Base-by-base conservation (phyloP, 2,888 invertebrate genomes). In the Seira ritae region DNA sequence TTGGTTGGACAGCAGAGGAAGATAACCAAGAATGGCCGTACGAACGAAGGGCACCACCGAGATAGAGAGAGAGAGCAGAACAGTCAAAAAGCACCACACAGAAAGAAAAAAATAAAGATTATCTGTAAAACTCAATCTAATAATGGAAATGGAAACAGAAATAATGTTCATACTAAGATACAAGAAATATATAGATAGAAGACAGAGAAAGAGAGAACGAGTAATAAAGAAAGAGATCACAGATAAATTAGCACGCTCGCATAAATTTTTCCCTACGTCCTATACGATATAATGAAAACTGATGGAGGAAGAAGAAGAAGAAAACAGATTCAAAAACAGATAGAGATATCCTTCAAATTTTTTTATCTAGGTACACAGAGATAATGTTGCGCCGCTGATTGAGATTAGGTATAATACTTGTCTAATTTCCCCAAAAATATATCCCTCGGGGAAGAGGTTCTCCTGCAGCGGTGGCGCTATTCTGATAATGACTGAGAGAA, bases 1-100 rank as follows among this genome's bases (percentile, higher is more conserved):
- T 84, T 82, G 81, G 76, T 76, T 82, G 77, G 86, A 68, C 74
- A 83, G 83, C 83, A 78, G 84, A 87, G 87, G 86, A 86, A 87
- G 86, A 87, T 55, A 88, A 88, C 88, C 88, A 88, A 88, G 86
- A 78, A 80, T 86, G 86, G 82, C 86, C 89, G 88, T 31, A 31
- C 31, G 87, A 87, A 87, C 85, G 89, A 87, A 87, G 89, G 88
- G 89, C 88, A 89, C 88, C 88, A 89, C 88, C 88, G 88, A 88
- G 85, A 88, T 85, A 86, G 88, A 88, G 87, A 60, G 60, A 87
- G 87, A 87, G 80, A 80, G 84, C 79, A 85, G 83, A 73, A 89
- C 89, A 89, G 88, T 89, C 88, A 89, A 84, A 84, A 89, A 89
- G 89, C 89, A 88, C 89, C 89, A 88, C 86, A 87, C 81, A 86